Evolutionary conservation across 2,797 vertebrate genomes (phyloP).

Genomic region (Anableps anableps): DNA sequence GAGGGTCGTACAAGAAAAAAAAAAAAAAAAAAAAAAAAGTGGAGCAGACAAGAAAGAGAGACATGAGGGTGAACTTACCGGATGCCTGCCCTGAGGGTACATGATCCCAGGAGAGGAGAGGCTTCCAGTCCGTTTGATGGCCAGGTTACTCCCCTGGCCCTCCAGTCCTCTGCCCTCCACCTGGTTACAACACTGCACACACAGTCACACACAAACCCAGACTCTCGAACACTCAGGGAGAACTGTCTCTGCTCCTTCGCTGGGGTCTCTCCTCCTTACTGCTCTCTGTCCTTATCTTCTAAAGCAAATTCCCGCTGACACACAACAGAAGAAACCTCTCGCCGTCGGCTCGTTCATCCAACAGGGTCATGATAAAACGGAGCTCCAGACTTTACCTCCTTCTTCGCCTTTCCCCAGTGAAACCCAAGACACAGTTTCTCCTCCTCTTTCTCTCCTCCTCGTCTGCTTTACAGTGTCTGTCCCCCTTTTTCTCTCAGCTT

Average conservation of each 20-base stretch:
- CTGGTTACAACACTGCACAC: constrained; percentile 55
- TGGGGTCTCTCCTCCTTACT: constrained; percentile 38
- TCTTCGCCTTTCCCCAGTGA: constrained; percentile 44
- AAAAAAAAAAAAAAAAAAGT: constrained; percentile 20
- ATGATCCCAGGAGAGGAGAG: constrained; percentile 85
- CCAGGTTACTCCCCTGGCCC: constrained; percentile 80
- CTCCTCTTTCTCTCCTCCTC: constrained; percentile 24
- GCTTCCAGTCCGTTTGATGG: constrained; percentile 79
- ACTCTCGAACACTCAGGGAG: constrained; percentile 48
- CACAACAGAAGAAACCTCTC: constrained; percentile 47
- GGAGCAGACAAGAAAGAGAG: constrained; percentile 26
- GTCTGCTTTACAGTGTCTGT: constrained; percentile 48
- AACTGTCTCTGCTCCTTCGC: constrained; percentile 50
- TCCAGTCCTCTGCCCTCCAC: constrained; percentile 79
- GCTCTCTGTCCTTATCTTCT: constrained; percentile 40
- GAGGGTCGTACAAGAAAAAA: too few species aligned
- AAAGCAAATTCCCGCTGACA: constrained; percentile 55
- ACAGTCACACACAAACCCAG: constrained; percentile 34
- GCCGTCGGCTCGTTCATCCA: constrained; percentile 56
- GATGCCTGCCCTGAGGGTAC: constrained; percentile 93
- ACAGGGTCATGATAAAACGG: constrained; percentile 61
- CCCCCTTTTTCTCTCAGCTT: constrained; percentile 50
- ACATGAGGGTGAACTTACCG: constrained; percentile 81
- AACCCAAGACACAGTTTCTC: constrained; percentile 64
- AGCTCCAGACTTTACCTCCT: constrained; percentile 62